Base-by-base conservation (phyloP, 2,888 invertebrate species). In the Myathropa florea region DNA sequence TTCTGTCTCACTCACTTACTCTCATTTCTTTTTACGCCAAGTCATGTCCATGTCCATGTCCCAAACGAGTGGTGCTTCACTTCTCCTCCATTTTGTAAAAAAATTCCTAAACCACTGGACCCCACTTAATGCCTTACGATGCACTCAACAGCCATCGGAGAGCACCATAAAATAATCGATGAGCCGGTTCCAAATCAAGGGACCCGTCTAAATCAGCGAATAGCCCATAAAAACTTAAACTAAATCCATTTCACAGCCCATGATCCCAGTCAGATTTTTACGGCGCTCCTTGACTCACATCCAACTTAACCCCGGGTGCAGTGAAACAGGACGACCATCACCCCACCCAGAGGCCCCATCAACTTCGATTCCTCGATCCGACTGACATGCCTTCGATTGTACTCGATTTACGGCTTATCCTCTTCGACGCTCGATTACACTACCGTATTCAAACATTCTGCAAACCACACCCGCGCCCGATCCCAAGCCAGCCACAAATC, bases 381-480 rank as follows among this genome's bases (percentile, higher is more conserved):
- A 14, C 21, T 36, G 10, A 26, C 63, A 73, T 18, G 60, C 23
- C 53, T 24, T 30, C 24, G 30, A 30, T 24, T 55, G 59, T 46
- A 39, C 60, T 30, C 12, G 33, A 33, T 33, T 33, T 63, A 4
- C 18, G 33, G n/a, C 26, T 9, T 76, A 36, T 36, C 63, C 53
- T 9, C 61, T 36, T 77, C 55, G 33, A 14, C 10, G 55, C 26
- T 36, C 61, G 28, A 70, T 55, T 68, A 36, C 77, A 55, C 24
- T 33, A 36, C 68, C 55, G 39, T 55, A 61, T 55, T 55, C 77
- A 77, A 76, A 65, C n/a, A n/a, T n/a, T n/a, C n/a, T n/a, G n/a
- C n/a, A n/a, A 67, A 59, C 60, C 67, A 28, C 28, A 28, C 14
- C 23, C 24, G 23, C 10, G 18, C 18, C 6, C 23, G 28, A 6